phyloP scores from a whole-genome alignment of 1,140 invertebrate species.

The Elymnias hypermnestra region DNA sequence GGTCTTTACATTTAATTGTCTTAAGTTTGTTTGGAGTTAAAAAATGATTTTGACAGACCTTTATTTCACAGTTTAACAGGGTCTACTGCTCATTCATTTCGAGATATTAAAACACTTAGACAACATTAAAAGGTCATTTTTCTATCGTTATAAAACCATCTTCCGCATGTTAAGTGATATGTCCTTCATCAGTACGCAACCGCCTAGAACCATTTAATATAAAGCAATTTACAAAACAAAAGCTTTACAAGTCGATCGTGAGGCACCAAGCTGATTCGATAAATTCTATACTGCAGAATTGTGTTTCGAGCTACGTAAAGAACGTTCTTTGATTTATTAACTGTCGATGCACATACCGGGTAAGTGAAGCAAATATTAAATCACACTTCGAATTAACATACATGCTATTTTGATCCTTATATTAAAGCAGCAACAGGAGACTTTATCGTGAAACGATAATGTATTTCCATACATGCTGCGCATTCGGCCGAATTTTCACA shows the following conservation, averaged over 20 bases:
- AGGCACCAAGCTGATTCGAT: constrained; percentile 70
- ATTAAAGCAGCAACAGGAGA: constrained; percentile 8
- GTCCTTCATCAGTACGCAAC: constrained; percentile 27
- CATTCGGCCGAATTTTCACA: constrained; percentile 6
- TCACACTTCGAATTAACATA: constrained; percentile 15
- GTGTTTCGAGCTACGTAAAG: constrained; percentile 38
- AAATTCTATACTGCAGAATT: constrained; percentile 58
- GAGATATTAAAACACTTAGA: too few relatives aligned
- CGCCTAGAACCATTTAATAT: constrained; percentile 42
- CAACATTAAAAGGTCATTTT: too few relatives aligned
- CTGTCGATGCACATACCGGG: constrained; percentile 42
- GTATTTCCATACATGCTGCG: background rate
- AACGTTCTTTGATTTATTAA: constrained; percentile 54
- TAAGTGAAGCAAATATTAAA: constrained; percentile 24
- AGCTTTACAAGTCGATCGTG: constrained; percentile 48
- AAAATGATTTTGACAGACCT: too few relatives aligned
- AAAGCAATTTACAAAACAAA: constrained; percentile 51
- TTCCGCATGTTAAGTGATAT: too few relatives aligned
- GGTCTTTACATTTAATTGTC: too few relatives aligned
- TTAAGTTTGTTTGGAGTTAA: too few relatives aligned
- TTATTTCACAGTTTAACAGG: too few relatives aligned
- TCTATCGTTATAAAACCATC: too few relatives aligned
- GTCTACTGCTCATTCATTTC: too few relatives aligned
- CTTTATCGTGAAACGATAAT: constrained; percentile 1
- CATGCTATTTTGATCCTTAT: constrained; percentile 20